phyloP scores from a whole-genome alignment of 2,113 vertebrate genomes.

The Triplophysa dalaica region DNA sequence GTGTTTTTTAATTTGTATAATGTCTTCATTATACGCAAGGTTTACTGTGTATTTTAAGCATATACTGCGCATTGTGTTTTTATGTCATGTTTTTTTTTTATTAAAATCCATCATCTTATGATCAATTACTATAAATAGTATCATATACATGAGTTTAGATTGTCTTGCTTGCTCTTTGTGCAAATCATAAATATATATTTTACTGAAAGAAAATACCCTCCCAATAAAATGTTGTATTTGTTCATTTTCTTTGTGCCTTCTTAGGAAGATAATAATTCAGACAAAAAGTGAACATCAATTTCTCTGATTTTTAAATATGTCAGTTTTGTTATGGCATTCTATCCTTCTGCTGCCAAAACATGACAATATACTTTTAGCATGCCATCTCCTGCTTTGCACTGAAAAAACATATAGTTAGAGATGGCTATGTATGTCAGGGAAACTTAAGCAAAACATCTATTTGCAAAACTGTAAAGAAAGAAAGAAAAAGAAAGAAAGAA shows the following conservation, averaged over 20 bases:
- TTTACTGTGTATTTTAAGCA: not conserved
- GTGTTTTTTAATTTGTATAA: not conserved
- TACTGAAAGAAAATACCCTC: no score
- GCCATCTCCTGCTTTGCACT: not conserved
- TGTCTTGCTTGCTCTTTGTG: not conserved
- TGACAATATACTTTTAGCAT: not conserved
- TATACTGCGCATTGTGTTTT: not conserved
- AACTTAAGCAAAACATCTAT: not conserved
- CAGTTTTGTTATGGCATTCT: not conserved
- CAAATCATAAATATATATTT: not conserved
- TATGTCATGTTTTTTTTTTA: not conserved
- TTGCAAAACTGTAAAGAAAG: no score
- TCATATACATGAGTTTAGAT: not conserved
- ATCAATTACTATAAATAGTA: not conserved
- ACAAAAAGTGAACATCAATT: no score
- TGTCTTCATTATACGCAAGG: not conserved
- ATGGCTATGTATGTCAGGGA: not conserved
- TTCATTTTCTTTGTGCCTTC: no score
- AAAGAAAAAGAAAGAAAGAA: no score
- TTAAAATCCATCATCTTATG: not conserved
- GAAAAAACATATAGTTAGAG: not conserved
- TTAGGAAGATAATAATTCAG: no score
- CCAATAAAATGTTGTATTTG: no score
- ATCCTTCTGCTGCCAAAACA: constrained; percentile 6
- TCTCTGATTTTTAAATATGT: not conserved